These are phyloP conservation scores for Hemichromis elongatus DNA, from an alignment of 2,113 vertebrate genomes.

Conservation along the genomic window DNA sequence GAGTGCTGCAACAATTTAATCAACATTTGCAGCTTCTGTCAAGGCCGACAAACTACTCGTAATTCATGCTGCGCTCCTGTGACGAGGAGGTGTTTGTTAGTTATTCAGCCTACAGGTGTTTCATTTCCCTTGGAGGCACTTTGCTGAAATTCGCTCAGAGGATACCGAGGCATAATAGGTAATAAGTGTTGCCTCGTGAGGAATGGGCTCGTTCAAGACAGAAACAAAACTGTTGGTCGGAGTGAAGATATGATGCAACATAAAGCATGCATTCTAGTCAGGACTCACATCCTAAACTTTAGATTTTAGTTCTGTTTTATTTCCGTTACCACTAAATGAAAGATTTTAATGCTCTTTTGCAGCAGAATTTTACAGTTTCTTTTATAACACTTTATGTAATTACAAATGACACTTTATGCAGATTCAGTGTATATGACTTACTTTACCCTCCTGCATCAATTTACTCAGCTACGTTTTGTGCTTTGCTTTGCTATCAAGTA, in stretches of 20 bases:
- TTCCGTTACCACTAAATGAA: not conserved
- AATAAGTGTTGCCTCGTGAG: not conserved
- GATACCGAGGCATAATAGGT: slow-evolving; percentile 1
- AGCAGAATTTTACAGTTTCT: not conserved
- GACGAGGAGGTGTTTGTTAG: not conserved
- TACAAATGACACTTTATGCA: not conserved
- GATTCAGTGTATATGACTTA: not conserved
- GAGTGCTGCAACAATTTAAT: not conserved
- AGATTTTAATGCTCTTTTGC: not conserved
- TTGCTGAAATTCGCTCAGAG: slow-evolving; percentile 6
- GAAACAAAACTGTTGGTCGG: not conserved
- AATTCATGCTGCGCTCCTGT: not conserved
- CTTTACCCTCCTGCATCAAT: not conserved
- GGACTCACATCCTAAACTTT: not conserved
- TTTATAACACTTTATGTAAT: not conserved
- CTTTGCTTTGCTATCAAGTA: not conserved
- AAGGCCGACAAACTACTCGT: not conserved
- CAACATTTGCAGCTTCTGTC: not conserved
- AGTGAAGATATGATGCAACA: not conserved
- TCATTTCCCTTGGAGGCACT: slow-evolving; percentile 8
- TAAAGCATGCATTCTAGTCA: not conserved
- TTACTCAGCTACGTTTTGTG: not conserved
- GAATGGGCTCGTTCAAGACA: not conserved
- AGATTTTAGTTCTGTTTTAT: not conserved
- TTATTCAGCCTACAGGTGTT: slow-evolving; percentile 14